Conservation (phyloP, 1,140 invertebrate species). For the Drosophila fuyamai region DNA sequence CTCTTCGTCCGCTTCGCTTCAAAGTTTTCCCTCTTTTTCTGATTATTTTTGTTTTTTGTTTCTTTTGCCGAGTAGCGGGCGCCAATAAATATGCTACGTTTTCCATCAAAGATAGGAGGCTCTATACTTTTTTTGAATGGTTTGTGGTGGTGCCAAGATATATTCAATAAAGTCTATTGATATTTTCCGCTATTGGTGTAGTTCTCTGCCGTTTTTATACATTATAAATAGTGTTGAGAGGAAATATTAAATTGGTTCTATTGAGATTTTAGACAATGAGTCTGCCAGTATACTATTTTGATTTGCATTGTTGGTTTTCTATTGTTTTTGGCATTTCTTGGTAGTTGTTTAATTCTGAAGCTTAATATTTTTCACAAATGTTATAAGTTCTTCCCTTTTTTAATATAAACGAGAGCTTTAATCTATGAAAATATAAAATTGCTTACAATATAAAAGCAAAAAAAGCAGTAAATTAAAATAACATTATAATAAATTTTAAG, state of each 20-base stretch:
- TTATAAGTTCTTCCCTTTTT: too few species aligned
- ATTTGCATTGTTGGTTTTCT: too few species aligned
- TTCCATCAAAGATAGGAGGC: constrained; percentile 9
- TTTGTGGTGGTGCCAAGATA: not conserved
- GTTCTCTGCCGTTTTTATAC: not conserved
- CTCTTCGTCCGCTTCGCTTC: constrained; percentile 18
- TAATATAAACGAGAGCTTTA: too few species aligned
- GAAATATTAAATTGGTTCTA: not conserved
- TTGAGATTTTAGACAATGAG: too few species aligned
- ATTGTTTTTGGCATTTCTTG: too few species aligned
- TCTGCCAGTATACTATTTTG: too few species aligned
- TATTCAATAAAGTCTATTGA: constrained; percentile 2
- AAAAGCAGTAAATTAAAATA: too few species aligned
- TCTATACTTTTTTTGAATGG: not conserved
- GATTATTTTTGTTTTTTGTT: constrained; percentile 26
- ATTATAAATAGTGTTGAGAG: not conserved
- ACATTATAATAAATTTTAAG: too few species aligned
- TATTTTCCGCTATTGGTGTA: not conserved
- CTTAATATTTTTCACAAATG: too few species aligned
- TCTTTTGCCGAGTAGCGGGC: constrained; percentile 2
- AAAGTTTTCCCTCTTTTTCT: constrained; percentile 30
- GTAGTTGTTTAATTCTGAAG: too few species aligned
- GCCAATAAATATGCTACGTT: constrained; percentile 27
- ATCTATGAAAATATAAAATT: too few species aligned
- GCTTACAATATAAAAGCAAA: too few species aligned